Percentiles rank a stretch among this genome's conserved stretches.
Evolutionary conservation across 2,888 invertebrate genomes (phyloP).

Genomic region (Acronicta psi): DNA sequence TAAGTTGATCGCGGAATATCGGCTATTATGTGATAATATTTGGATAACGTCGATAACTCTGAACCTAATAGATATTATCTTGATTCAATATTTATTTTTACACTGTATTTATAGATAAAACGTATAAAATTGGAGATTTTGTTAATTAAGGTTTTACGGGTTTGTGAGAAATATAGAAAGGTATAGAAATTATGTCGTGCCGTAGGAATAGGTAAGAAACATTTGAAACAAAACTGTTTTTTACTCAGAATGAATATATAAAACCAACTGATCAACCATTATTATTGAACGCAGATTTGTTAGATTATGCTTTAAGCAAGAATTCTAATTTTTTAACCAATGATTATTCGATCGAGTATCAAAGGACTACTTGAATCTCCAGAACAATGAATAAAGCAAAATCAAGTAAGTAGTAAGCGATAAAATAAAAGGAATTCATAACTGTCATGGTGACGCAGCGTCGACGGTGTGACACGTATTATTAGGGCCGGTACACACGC

Average conservation of each 20-base stretch:
- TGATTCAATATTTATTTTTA: slow-evolving; percentile 60
- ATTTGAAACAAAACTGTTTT: no score
- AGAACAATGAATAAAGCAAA: neutral
- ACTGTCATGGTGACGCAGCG: slow-evolving; percentile 35
- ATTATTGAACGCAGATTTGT: no score
- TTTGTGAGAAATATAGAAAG: slow-evolving; percentile 10
- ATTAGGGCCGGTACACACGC: slow-evolving; percentile 60
- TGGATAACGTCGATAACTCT: slow-evolving; percentile 49
- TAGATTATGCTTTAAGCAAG: no score
- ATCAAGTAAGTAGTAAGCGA: neutral
- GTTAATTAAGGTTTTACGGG: slow-evolving; percentile 19
- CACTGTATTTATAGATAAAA: slow-evolving; percentile 13
- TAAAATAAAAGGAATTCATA: slow-evolving; percentile 32
- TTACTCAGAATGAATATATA: no score
- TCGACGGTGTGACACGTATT: slow-evolving; percentile 42
- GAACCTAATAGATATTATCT: slow-evolving; percentile 59
- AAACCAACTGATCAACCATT: no score
- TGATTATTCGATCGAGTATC: no score
- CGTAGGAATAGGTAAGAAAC: no score
- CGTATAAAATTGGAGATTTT: slow-evolving; percentile 32
- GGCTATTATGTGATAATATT: slow-evolving; percentile 69
- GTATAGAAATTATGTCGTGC: no score
- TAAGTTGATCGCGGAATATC: slow-evolving; percentile 62
- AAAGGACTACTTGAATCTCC: no score
- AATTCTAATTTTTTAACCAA: no score